phyloP scores from a whole-genome alignment of 92 coral and sea anemone species.

The Bergia puertoricense region DNA sequence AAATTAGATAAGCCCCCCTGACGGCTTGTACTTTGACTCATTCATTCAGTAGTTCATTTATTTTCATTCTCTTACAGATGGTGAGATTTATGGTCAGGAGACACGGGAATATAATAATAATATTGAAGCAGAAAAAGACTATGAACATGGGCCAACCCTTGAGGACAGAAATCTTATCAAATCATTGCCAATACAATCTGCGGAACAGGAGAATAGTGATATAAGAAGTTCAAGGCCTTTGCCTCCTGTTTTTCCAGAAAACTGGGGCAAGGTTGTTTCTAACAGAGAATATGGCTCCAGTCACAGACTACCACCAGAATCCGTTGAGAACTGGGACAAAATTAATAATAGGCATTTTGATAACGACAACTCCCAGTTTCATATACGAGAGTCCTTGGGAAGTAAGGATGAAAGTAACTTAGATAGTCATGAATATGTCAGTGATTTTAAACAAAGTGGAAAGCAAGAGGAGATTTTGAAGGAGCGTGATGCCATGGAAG shows the following conservation, averaged over 20 bases:
- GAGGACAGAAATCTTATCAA: constrained; percentile 67
- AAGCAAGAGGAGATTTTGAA: not conserved
- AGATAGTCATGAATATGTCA: constrained; percentile 35
- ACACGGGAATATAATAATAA: not conserved
- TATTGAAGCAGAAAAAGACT: not conserved
- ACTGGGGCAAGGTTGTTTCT: constrained; percentile 19
- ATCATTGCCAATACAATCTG: constrained; percentile 54
- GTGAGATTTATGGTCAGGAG: constrained; percentile 6
- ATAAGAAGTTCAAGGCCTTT: constrained; percentile 13
- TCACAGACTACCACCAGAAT: constrained; percentile 41
- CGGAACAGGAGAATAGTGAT: constrained; percentile 7
- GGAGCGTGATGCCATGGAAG: not conserved
- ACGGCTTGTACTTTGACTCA: not conserved
- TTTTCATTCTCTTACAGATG: not conserved
- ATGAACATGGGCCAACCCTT: constrained; percentile 57
- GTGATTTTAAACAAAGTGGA: constrained; percentile 19
- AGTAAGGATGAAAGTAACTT: constrained; percentile 25
- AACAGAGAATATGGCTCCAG: constrained; percentile 31
- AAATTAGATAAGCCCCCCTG: no score
- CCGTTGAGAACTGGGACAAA: constrained; percentile 51
- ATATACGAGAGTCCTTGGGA: constrained; percentile 29
- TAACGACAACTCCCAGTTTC: not conserved
- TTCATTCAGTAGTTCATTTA: not conserved
- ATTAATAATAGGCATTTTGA: constrained; percentile 47
- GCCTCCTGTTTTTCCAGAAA: constrained; percentile 16